Percentiles rank a stretch among this genome's conserved stretches.
Evolutionary conservation across 2,797 vertebrate species (phyloP).

Genomic region (Myoxocephalus aenaeus): DNA sequence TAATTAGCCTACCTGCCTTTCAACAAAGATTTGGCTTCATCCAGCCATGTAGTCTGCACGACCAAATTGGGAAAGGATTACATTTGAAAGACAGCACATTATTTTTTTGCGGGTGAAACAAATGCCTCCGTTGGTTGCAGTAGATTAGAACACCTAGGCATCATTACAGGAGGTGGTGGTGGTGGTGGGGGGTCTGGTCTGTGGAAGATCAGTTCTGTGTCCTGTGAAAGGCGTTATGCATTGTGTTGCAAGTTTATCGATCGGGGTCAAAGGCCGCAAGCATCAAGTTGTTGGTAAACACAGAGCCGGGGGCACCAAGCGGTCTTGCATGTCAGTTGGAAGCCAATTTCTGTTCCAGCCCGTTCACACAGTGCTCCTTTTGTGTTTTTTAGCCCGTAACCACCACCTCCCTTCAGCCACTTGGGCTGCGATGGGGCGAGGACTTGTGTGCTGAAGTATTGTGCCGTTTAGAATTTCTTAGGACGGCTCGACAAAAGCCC

Average conservation of each 20-base stretch:
- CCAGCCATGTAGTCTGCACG: constrained; percentile 77
- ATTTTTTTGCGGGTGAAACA: constrained; percentile 70
- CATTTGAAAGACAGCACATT: constrained; percentile 74
- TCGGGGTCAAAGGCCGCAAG: constrained; percentile 37
- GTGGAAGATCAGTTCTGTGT: constrained; percentile 6
- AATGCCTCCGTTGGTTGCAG: constrained; percentile 66
- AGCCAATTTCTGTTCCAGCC: neutral
- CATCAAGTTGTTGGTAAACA: constrained; percentile 58
- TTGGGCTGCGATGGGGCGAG: constrained; percentile 45
- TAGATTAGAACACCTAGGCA: constrained; percentile 60
- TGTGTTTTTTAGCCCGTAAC: constrained; percentile 52
- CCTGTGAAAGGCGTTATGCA: constrained; percentile 8
- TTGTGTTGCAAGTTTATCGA: constrained; percentile 2
- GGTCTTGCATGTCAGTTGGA: constrained; percentile 2
- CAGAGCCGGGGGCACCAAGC: neutral
- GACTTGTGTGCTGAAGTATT: constrained; percentile 57
- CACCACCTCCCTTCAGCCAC: constrained; percentile 30
- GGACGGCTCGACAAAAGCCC: constrained; percentile 70
- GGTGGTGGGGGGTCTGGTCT: neutral
- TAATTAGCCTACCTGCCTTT: constrained; percentile 90
- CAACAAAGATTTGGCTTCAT: constrained; percentile 88
- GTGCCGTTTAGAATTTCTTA: constrained; percentile 66
- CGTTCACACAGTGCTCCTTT: constrained; percentile 25
- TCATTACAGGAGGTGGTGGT: constrained; percentile 30
- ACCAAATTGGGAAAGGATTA: constrained; percentile 87